These are phyloP conservation scores for Pantherophis alleghaniensis DNA, from an alignment of 2,797 vertebrate genomes.

Conservation along the genomic window DNA sequence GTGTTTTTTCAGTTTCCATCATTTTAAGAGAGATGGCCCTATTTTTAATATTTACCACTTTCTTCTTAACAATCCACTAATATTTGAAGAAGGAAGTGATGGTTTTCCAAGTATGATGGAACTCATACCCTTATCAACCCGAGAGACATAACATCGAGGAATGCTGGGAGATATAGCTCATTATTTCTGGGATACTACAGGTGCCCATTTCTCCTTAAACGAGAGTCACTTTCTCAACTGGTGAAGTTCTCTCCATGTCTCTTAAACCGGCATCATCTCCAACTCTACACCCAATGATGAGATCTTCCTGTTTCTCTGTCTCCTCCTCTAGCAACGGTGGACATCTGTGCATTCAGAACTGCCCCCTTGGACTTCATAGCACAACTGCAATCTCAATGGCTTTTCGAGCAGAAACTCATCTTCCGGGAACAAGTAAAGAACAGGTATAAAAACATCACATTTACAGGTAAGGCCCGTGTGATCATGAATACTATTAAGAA, in stretches of 20 bases:
- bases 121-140: not conserved
- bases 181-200: not conserved
- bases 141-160: not conserved
- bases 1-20: no score
- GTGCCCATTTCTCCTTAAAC: not conserved
- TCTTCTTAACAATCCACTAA: not conserved
- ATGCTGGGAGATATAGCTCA: not conserved
- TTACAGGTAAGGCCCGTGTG: constrained; percentile 79
- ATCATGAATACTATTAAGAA: not conserved
- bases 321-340: constrained; percentile 33
- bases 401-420: constrained; percentile 73
- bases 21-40: not conserved
- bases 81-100: not conserved
- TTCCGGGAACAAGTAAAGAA: constrained; percentile 70
- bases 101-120: not conserved
- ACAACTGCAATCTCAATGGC: constrained; percentile 78
- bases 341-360: constrained; percentile 62
- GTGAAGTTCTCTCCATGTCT: not conserved
- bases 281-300: not conserved
- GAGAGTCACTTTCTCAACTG: not conserved
- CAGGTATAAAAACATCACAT: constrained; percentile 74
- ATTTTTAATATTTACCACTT: not conserved
- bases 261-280: not conserved
- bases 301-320: not conserved
- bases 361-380: constrained; percentile 70